Evolutionary conservation across 2,113 vertebrate genomes (phyloP).

Genomic region (Passer domesticus): DNA sequence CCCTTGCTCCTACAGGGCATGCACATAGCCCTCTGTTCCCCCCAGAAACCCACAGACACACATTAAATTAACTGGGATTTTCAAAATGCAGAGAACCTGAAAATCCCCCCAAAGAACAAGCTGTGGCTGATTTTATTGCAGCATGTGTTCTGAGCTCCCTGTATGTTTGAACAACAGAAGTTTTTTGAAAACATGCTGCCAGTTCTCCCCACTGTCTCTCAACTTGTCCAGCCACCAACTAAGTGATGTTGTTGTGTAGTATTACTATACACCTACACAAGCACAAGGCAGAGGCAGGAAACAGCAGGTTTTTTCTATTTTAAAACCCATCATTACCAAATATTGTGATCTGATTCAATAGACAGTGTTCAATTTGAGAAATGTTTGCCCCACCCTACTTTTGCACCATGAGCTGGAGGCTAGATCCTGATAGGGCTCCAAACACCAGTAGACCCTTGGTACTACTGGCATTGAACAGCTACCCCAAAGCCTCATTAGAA

Average conservation of each 20-base stretch:
- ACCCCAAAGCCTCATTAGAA: neutral
- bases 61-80: neutral
- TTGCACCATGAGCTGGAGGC: neutral
- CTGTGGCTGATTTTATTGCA: neutral
- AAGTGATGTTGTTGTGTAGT: rapidly evolving
- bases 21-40: neutral
- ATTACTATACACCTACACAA: neutral
- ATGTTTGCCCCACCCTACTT: neutral
- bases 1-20: neutral
- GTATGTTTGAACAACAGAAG: neutral
- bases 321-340: neutral
- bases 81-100: neutral
- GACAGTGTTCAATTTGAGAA: neutral
- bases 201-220: neutral
- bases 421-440: neutral
- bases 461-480: neutral
- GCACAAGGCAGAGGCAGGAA: neutral
- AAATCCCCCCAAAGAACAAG: neutral
- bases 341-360: neutral
- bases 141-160: neutral
- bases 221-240: neutral
- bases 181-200: neutral
- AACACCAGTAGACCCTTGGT: neutral
- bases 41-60: neutral
- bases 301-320: neutral